phyloP scores from a whole-genome alignment of 2,797 vertebrate genomes.

The Astyanax mexicanus region DNA sequence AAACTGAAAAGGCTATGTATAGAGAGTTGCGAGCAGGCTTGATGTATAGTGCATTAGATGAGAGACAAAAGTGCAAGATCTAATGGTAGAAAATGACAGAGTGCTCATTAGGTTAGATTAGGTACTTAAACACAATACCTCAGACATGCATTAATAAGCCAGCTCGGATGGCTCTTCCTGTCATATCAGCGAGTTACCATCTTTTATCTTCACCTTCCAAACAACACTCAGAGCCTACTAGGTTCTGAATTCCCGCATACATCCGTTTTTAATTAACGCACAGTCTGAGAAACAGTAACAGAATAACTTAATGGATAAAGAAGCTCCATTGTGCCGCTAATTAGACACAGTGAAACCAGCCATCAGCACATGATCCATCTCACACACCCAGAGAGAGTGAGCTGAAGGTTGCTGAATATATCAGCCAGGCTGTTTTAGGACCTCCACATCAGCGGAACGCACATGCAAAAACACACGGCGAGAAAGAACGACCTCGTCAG shows the following conservation, averaged over 20 bases:
- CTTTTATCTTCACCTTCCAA: constrained; percentile 85
- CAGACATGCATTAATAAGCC: constrained; percentile 83
- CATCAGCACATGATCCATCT: constrained; percentile 75
- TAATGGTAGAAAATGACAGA: constrained; percentile 81
- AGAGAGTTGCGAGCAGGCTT: constrained; percentile 63
- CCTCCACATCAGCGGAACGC: constrained; percentile 51
- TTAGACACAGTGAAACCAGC: constrained; percentile 80
- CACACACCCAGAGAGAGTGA: constrained; percentile 61
- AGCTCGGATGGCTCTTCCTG: constrained; percentile 81
- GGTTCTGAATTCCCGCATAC: constrained; percentile 77
- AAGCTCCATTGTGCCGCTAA: constrained; percentile 80
- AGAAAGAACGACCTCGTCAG: constrained; percentile 24
- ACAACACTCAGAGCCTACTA: constrained; percentile 81
- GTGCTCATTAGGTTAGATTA: constrained; percentile 83
- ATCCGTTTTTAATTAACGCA: constrained; percentile 84
- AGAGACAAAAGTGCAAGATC: constrained; percentile 75
- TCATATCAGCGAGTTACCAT: constrained; percentile 81
- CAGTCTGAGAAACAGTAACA: constrained; percentile 79
- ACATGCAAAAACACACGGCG: constrained; percentile 43
- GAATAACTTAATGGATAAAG: constrained; percentile 82
- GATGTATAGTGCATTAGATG: constrained; percentile 69
- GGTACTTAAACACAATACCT: constrained; percentile 85
- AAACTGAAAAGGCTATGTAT: constrained; percentile 56
- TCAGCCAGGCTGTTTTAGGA: constrained; percentile 51
- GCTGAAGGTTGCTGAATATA: constrained; percentile 57